Percentiles rank a stretch among this genome's conserved stretches.
phyloP scores from a whole-genome alignment of 2,797 vertebrate species.

The Cuculus canorus region DNA sequence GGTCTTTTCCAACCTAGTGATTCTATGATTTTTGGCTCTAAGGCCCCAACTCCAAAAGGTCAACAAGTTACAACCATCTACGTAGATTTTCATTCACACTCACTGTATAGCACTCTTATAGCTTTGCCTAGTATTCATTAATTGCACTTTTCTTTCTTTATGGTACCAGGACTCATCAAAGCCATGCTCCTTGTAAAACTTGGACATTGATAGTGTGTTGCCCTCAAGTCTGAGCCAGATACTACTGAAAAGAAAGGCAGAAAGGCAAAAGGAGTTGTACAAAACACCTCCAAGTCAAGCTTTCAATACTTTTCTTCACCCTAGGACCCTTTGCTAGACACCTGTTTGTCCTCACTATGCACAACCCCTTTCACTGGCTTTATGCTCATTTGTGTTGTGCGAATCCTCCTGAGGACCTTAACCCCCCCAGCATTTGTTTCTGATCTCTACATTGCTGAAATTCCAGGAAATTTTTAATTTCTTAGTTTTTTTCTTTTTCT shows the following conservation, averaged over 20 bases:
- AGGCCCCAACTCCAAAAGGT: background rate
- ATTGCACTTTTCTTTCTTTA: background rate
- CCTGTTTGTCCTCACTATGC: background rate
- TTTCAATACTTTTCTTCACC: background rate
- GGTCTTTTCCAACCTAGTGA: too few relatives aligned
- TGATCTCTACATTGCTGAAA: background rate
- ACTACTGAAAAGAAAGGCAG: background rate
- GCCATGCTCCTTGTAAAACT: accelerated
- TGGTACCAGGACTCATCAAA: background rate
- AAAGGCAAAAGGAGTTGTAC: accelerated
- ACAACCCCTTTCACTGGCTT: background rate
- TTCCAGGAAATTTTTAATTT: background rate
- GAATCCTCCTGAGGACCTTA: background rate
- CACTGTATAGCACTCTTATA: background rate
- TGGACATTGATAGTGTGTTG: accelerated
- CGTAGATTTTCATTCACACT: background rate
- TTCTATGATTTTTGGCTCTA: background rate
- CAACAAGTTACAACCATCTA: background rate
- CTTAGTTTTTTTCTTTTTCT: background rate
- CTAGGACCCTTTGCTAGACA: background rate
- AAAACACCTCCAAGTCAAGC: background rate
- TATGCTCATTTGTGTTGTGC: background rate
- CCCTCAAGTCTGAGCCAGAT: background rate
- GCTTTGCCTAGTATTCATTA: background rate
- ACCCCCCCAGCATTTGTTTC: background rate